Conservation (phyloP, 2,113 vertebrate genomes). For the Cyanocitta stelleri region DNA sequence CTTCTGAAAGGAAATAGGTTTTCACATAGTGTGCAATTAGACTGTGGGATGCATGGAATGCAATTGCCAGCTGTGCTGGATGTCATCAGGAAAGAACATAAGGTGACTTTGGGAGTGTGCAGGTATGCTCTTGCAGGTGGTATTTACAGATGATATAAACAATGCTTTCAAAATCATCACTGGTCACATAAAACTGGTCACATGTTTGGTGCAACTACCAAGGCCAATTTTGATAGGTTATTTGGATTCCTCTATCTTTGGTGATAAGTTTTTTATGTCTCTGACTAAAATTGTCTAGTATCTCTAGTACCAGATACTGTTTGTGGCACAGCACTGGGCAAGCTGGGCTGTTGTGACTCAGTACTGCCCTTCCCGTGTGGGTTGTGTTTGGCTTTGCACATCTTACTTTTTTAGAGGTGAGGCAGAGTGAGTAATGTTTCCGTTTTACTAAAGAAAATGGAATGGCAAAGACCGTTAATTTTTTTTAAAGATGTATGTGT, state of each 20-base stretch:
- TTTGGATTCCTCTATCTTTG: neutral
- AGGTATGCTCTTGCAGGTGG: neutral
- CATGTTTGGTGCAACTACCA: neutral
- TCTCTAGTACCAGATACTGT: neutral
- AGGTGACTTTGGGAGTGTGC: neutral
- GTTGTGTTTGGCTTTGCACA: conserved; percentile 38
- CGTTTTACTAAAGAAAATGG: conserved; percentile 20
- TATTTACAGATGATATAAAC: neutral
- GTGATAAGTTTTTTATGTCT: neutral
- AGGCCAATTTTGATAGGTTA: neutral
- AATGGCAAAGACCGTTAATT: neutral
- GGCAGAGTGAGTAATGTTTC: conserved; percentile 35
- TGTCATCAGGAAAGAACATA: neutral
- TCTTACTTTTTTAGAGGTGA: conserved; percentile 29
- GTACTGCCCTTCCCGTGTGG: conserved; percentile 16
- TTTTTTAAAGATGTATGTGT: neutral
- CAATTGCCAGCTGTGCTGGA: neutral
- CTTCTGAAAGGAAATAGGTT: neutral
- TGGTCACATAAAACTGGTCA: neutral
- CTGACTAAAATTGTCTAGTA: neutral
- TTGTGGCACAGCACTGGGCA: neutral
- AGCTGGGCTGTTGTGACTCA: conserved; percentile 31
- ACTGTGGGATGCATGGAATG: neutral
- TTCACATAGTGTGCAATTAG: neutral
- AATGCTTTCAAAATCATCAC: neutral